These are phyloP conservation scores for Lottia scabra DNA, from an alignment of 2,888 invertebrate species.

Conservation along the genomic window DNA sequence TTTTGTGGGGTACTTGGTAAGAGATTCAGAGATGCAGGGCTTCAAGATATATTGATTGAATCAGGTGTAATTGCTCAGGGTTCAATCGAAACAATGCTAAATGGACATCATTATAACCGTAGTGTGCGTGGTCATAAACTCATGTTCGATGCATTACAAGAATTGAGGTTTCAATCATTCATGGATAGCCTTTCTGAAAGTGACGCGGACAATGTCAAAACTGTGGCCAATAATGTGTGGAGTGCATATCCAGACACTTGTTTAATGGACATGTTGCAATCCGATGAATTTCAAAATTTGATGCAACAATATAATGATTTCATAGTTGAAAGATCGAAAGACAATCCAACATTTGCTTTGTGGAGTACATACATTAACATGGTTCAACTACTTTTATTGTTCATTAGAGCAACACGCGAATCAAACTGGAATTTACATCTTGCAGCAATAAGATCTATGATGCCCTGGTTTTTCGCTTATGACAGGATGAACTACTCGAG, in stretches of 20 bases:
- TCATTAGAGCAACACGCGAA: slow-evolving; percentile 22
- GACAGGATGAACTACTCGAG: background rate
- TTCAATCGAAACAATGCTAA: background rate
- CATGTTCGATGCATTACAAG: no score
- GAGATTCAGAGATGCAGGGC: background rate
- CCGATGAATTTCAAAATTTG: no score
- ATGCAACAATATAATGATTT: no score
- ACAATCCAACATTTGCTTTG: slow-evolving; percentile 16
- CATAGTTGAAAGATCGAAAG: background rate
- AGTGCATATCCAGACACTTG: no score
- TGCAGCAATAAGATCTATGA: background rate
- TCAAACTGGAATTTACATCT: slow-evolving; percentile 22
- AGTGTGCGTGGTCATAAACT: no score
- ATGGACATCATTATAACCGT: background rate
- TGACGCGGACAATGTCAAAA: no score
- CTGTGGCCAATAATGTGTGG: no score
- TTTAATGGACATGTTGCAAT: no score
- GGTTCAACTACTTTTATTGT: slow-evolving; percentile 12
- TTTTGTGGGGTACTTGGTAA: background rate
- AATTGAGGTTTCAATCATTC: background rate
- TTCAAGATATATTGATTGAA: background rate
- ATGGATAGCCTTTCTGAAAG: no score
- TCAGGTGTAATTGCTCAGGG: background rate
- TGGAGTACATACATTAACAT: slow-evolving; percentile 23
- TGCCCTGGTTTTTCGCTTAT: background rate